Evolutionary conservation across 2,888 invertebrate species (phyloP).

Genomic region (Dinocampus coccinellae): DNA sequence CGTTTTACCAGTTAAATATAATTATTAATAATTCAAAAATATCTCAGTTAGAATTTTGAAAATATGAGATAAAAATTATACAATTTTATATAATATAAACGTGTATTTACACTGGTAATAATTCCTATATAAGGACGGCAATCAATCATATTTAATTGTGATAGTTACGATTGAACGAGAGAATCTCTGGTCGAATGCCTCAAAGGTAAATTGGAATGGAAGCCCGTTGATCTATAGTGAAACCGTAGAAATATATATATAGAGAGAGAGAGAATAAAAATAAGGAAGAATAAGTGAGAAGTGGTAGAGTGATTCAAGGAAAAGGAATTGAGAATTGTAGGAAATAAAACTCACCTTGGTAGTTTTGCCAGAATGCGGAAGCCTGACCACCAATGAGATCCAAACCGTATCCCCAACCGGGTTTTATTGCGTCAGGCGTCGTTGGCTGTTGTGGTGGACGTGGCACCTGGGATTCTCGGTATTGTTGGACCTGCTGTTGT

Average conservation of each 20-base stretch:
- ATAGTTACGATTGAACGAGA: constrained; percentile 18
- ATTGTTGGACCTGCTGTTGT: constrained; percentile 66
- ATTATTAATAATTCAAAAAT: constrained; percentile 30
- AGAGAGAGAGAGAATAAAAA: background rate
- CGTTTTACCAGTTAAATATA: constrained; percentile 30
- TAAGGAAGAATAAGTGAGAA: constrained; percentile 6
- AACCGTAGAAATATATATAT: background rate
- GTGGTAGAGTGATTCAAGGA: constrained; percentile 28
- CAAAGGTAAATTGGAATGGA: constrained; percentile 5
- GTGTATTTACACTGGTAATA: constrained; percentile 35
- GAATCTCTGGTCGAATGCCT: constrained; percentile 26
- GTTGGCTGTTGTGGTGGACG: constrained; percentile 67
- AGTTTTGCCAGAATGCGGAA: constrained; percentile 89
- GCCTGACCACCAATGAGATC: constrained; percentile 89
- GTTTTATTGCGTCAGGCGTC: constrained; percentile 66
- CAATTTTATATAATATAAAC: constrained; percentile 33
- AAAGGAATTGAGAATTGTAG: constrained; percentile 16
- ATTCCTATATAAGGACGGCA: constrained; percentile 26
- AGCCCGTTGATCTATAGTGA: constrained; percentile 7
- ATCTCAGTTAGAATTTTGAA: constrained; percentile 22
- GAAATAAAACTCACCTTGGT: constrained; percentile 79
- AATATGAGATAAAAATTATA: background rate
- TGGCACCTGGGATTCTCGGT: constrained; percentile 64
- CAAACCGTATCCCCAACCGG: constrained; percentile 80
- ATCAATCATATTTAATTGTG: constrained; percentile 40